Conservation (phyloP, 2,113 vertebrate species). For the Setophaga coronata region DNA sequence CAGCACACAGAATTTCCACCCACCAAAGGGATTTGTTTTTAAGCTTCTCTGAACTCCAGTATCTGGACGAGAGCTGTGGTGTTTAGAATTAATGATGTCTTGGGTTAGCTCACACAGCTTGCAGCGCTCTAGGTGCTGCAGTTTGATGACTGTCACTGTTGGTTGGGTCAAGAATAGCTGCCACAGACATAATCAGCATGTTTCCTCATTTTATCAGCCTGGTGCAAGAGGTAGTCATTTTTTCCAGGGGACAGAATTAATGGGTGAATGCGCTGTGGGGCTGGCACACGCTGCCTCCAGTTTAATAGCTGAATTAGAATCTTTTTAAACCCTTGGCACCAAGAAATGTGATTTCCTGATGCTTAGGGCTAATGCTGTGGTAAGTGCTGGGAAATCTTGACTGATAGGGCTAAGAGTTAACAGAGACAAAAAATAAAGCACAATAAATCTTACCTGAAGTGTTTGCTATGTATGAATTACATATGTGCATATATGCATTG, state of each 20-base stretch:
- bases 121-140: constrained; percentile 16
- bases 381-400: constrained; percentile 53
- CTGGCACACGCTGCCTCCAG: constrained; percentile 44
- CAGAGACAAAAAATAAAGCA: constrained; percentile 30
- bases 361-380: constrained; percentile 53
- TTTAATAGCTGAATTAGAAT: constrained; percentile 69
- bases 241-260: constrained; percentile 64
- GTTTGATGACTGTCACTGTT: constrained; percentile 65
- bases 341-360: constrained; percentile 65
- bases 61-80: constrained; percentile 43
- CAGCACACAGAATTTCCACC: constrained; percentile 16
- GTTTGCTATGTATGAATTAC: not conserved
- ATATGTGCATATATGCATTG: constrained; percentile 9
- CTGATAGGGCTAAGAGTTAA: constrained; percentile 51
- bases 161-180: constrained; percentile 68
- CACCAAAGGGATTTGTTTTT: constrained; percentile 61
- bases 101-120: constrained; percentile 56
- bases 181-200: constrained; percentile 52
- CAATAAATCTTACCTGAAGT: constrained; percentile 21
- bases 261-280: constrained; percentile 56
- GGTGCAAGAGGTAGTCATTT: constrained; percentile 52
- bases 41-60: constrained; percentile 54
- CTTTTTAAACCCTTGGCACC: constrained; percentile 63
- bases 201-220: constrained; percentile 61
- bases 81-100: constrained; percentile 68